Conservation (phyloP, 1,140 invertebrate species). For the Lucilia sericata region DNA sequence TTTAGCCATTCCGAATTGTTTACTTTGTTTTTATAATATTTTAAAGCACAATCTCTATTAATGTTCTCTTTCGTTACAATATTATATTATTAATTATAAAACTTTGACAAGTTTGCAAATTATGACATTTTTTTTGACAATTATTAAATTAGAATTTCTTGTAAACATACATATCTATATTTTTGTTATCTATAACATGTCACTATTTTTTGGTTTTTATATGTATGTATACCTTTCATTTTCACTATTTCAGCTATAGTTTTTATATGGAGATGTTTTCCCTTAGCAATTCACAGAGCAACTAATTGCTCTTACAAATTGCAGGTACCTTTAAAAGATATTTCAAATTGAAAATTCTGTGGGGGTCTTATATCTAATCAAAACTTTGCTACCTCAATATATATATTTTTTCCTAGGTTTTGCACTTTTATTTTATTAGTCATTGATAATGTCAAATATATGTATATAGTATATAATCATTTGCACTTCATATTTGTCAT, state of each 20-base stretch:
- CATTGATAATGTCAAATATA: slow-evolving; percentile 10
- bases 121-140: too few relatives aligned
- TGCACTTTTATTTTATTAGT: neutral
- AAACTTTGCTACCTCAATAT: neutral
- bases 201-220: neutral
- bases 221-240: neutral
- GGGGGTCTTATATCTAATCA: neutral
- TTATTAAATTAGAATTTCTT: too few relatives aligned
- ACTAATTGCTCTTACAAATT: neutral
- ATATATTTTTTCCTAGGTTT: neutral
- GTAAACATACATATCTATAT: neutral
- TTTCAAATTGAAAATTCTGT: neutral
- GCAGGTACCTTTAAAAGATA: neutral
- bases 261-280: neutral
- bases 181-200: neutral
- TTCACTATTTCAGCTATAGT: neutral
- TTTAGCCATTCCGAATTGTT: too few relatives aligned
- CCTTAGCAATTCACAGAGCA: neutral
- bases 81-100: too few relatives aligned
- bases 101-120: too few relatives aligned
- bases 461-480: neutral
- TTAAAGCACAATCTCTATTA: too few relatives aligned
- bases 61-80: too few relatives aligned
- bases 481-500: neutral
- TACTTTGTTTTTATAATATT: too few relatives aligned